These are phyloP conservation scores for Amiota minor DNA, from an alignment of 2,888 invertebrate genomes.

Conservation along the genomic window DNA sequence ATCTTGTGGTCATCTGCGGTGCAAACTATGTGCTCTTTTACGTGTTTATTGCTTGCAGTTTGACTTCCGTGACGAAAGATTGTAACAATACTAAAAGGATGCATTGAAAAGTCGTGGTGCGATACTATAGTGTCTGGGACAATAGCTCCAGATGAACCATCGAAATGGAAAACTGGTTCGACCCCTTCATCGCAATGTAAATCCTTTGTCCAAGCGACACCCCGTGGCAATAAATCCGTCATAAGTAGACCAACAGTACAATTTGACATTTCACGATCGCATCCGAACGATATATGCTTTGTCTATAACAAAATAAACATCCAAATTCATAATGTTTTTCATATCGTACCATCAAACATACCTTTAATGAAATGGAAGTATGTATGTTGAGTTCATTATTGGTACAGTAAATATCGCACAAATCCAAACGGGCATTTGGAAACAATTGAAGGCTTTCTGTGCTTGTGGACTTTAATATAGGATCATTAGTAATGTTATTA, in stretches of 20 bases:
- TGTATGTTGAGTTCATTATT: slow-evolving; percentile 69
- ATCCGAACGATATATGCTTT: slow-evolving; percentile 93
- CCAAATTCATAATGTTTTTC: slow-evolving; percentile 2
- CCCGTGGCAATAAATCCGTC: slow-evolving; percentile 72
- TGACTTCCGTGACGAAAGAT: slow-evolving; percentile 93
- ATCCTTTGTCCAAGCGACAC: slow-evolving; percentile 87
- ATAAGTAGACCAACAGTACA: slow-evolving; percentile 65
- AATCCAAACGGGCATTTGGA: slow-evolving; percentile 71
- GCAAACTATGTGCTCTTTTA: slow-evolving; percentile 97
- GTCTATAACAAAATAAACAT: slow-evolving; percentile 57
- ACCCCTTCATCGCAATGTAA: slow-evolving; percentile 88
- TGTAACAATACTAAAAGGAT: slow-evolving; percentile 91
- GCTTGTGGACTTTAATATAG: slow-evolving; percentile 63
- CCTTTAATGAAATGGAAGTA: slow-evolving; percentile 71
- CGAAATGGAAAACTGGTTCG: slow-evolving; percentile 96
- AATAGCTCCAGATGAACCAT: slow-evolving; percentile 91
- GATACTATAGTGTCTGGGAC: slow-evolving; percentile 86
- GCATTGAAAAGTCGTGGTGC: slow-evolving; percentile 78
- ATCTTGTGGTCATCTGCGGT: slow-evolving; percentile 98
- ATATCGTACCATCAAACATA: slow-evolving; percentile 36
- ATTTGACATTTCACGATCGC: slow-evolving; percentile 84
- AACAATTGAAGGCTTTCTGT: slow-evolving; percentile 71
- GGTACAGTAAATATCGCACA: slow-evolving; percentile 74
- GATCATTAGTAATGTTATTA: neutral
- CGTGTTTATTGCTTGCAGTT: slow-evolving; percentile 85